These are phyloP conservation scores for Steinernema feltiae DNA, from an alignment of 1,140 invertebrate species.

Conservation along the genomic window DNA sequence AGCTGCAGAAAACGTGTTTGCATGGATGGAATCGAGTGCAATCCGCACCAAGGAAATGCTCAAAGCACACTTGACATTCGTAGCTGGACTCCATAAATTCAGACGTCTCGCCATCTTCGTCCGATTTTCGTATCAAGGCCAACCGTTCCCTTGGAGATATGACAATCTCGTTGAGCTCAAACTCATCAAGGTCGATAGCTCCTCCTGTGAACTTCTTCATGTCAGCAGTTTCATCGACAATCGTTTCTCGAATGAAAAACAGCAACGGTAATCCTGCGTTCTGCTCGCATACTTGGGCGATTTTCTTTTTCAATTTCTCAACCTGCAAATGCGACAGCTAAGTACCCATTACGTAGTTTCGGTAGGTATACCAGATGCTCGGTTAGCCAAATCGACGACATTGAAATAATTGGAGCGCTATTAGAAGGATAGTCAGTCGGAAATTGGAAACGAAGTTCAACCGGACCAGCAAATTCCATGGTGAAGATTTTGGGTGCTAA, in stretches of 20 bases:
- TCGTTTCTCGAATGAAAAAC: conserved; percentile 11
- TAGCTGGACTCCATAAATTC: conserved; percentile 14
- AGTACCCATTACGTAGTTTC: background rate
- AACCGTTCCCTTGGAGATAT: background rate
- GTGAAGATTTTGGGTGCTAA: background rate
- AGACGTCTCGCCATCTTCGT: background rate
- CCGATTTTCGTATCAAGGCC: background rate
- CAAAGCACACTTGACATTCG: conserved; percentile 20
- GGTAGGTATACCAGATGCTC: conserved; percentile 13
- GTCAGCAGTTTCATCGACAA: conserved; percentile 6
- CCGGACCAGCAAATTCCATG: background rate
- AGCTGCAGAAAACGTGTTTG: conserved; percentile 19
- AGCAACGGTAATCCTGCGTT: background rate
- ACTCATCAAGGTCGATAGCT: conserved; percentile 4
- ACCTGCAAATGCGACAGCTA: conserved; percentile 1
- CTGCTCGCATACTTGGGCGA: background rate
- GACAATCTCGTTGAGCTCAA: conserved; percentile 7
- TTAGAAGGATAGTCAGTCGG: conserved; percentile 12
- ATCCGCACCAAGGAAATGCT: conserved; percentile 15
- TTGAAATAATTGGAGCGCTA: background rate
- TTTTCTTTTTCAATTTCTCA: background rate
- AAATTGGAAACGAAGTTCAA: background rate
- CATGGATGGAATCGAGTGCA: conserved; percentile 7
- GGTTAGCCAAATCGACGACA: conserved; percentile 18
- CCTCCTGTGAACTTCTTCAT: conserved; percentile 14